These are phyloP conservation scores for Pteria penguin DNA, from an alignment of 2,888 invertebrate species.

Conservation along the genomic window DNA sequence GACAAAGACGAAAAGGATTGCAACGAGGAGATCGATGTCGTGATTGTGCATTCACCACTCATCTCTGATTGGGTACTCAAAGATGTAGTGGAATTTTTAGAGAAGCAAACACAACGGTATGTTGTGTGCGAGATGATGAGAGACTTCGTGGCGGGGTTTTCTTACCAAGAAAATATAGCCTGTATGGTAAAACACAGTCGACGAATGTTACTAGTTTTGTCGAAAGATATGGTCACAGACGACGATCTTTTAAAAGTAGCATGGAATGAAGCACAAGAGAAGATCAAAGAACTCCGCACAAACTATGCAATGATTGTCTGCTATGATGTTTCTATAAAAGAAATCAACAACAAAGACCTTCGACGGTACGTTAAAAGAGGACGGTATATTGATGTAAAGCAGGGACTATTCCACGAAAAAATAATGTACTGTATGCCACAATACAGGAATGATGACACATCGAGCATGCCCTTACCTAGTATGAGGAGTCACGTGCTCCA, in stretches of 20 bases:
- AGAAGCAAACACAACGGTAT: slow-evolving; percentile 39
- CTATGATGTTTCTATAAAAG: slow-evolving; percentile 36
- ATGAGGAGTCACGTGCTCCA: slow-evolving; percentile 23
- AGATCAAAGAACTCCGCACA: slow-evolving; percentile 52
- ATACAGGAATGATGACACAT: not conserved
- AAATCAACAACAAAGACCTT: slow-evolving; percentile 53
- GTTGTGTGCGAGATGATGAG: slow-evolving; percentile 51
- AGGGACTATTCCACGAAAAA: slow-evolving; percentile 50
- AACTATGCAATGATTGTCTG: slow-evolving; percentile 55
- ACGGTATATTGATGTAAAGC: slow-evolving; percentile 46
- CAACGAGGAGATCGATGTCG: slow-evolving; percentile 51
- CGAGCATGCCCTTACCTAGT: slow-evolving; percentile 6
- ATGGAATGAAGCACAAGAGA: slow-evolving; percentile 57
- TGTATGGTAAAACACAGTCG: slow-evolving; percentile 53
- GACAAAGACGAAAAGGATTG: slow-evolving; percentile 50
- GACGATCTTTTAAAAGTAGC: slow-evolving; percentile 49
- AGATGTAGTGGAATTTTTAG: slow-evolving; percentile 47
- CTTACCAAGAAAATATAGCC: slow-evolving; percentile 58
- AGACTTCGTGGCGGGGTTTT: slow-evolving; percentile 58
- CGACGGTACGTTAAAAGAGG: slow-evolving; percentile 51
- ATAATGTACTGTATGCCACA: slow-evolving; percentile 55
- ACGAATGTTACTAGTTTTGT: slow-evolving; percentile 55
- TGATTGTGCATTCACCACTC: slow-evolving; percentile 49
- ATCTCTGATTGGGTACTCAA: slow-evolving; percentile 54
- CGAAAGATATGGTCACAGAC: slow-evolving; percentile 43